phyloP scores from a whole-genome alignment of 2,888 invertebrate genomes.

The Cryptocephalus primarius region DNA sequence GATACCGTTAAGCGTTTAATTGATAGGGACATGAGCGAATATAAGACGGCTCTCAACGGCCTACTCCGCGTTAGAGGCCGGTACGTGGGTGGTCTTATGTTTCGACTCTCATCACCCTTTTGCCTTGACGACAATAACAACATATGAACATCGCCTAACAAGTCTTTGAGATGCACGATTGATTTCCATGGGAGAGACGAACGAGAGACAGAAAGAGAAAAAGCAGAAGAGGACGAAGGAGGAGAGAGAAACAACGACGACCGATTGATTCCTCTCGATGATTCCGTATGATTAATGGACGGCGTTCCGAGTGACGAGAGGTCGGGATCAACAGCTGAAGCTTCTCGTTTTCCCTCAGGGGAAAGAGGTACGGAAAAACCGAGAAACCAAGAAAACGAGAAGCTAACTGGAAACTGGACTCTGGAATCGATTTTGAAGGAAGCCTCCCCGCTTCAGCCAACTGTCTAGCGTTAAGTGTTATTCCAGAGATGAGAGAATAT shows the following conservation, averaged over 20 bases:
- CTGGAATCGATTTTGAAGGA: no score
- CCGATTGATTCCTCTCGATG: no score
- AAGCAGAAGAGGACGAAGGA: no score
- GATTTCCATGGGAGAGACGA: conserved; percentile 17
- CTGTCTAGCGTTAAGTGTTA: no score
- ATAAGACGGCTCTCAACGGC: not conserved
- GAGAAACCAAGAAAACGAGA: no score
- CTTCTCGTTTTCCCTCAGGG: not conserved
- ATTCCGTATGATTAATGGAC: not conserved
- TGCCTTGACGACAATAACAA: conserved; percentile 23
- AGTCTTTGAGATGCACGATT: conserved; percentile 28
- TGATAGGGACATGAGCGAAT: not conserved
- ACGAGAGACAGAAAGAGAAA: no score
- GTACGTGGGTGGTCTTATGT: conserved; percentile 24
- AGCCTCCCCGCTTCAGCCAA: no score
- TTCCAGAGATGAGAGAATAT: no score
- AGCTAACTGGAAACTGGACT: no score
- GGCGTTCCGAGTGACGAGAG: conserved; percentile 3
- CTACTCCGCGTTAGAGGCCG: conserved; percentile 17
- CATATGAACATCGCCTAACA: conserved; percentile 29
- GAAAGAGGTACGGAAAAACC: no score
- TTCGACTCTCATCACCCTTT: conserved; percentile 22
- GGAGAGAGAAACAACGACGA: no score
- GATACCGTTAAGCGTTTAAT: not conserved
- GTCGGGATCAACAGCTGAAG: conserved; percentile 1